These are phyloP conservation scores for Hanleya hanleyi DNA, from an alignment of 2,888 invertebrate genomes.

Conservation along the genomic window DNA sequence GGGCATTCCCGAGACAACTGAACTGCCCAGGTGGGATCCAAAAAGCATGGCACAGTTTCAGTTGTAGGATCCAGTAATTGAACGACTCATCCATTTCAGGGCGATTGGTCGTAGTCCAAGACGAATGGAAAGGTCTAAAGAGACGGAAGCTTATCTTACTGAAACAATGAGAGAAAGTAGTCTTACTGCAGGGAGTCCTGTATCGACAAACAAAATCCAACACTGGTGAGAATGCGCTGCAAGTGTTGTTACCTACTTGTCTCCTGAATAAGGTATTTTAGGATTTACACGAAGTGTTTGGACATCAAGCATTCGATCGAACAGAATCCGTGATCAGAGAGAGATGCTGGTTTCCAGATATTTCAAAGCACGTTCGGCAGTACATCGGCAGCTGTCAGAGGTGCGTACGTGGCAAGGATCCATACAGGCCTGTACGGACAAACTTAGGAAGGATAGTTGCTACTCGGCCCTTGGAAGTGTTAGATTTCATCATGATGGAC, in stretches of 20 bases:
- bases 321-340: not conserved
- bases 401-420: not conserved
- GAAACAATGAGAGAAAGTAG: not conserved
- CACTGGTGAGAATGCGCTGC: not conserved
- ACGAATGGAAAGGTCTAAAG: not conserved
- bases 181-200: not conserved
- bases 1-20: too few species aligned
- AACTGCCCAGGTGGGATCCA: too few species aligned
- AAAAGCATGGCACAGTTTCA: conserved; percentile 5
- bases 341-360: not conserved
- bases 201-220: not conserved
- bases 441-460: not conserved
- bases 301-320: not conserved
- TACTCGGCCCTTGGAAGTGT: not conserved
- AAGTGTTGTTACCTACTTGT: not conserved
- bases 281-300: not conserved
- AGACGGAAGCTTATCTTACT: not conserved
- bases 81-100: not conserved
- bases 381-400: not conserved
- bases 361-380: not conserved
- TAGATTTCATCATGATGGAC: not conserved
- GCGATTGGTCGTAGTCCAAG: not conserved
- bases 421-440: not conserved
- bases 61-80: not conserved
- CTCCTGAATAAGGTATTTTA: too few species aligned